phyloP scores from a whole-genome alignment of 2,888 invertebrate genomes.

The Drosophila fungiperda region DNA sequence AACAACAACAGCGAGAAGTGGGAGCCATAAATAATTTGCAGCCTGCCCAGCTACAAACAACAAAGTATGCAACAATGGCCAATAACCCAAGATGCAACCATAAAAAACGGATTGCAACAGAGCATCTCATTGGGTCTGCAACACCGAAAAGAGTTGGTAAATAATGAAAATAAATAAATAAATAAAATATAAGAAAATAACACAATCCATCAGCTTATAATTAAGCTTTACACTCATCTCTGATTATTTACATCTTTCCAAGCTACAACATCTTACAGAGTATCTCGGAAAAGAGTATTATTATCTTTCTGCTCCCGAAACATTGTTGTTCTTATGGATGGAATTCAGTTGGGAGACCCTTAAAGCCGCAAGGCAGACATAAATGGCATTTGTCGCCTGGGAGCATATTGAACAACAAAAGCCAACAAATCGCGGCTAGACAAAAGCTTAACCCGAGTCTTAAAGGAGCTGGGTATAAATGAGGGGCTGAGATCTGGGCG shows the following conservation, averaged over 20 bases:
- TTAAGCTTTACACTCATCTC: background rate
- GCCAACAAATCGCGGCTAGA: slow-evolving; percentile 49
- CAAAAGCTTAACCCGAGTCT: slow-evolving; percentile 26
- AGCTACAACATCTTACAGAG: background rate
- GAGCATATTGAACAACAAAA: slow-evolving; percentile 50
- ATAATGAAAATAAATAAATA: no score
- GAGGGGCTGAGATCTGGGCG: background rate
- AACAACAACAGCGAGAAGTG: slow-evolving; percentile 9
- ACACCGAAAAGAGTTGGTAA: background rate
- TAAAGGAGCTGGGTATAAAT: background rate
- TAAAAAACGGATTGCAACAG: slow-evolving; percentile 20
- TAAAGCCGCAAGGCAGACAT: slow-evolving; percentile 44
- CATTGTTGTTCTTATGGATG: background rate
- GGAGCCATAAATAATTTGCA: slow-evolving; percentile 53
- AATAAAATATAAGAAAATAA: no score
- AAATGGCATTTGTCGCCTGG: slow-evolving; percentile 59
- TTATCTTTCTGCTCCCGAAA: background rate
- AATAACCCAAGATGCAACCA: slow-evolving; percentile 27
- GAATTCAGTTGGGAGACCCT: slow-evolving; percentile 10
- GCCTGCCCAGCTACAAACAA: slow-evolving; percentile 19
- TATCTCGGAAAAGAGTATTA: slow-evolving; percentile 3
- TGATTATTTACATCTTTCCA: background rate
- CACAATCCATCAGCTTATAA: no score
- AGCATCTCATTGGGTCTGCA: slow-evolving; percentile 7
- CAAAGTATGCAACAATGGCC: slow-evolving; percentile 30